A percentile compares a stretch with the other conserved stretches of the same genome.
Evolutionary conservation across 2,797 vertebrate genomes (phyloP).

Genomic region (Oceanodroma leucorhoa): DNA sequence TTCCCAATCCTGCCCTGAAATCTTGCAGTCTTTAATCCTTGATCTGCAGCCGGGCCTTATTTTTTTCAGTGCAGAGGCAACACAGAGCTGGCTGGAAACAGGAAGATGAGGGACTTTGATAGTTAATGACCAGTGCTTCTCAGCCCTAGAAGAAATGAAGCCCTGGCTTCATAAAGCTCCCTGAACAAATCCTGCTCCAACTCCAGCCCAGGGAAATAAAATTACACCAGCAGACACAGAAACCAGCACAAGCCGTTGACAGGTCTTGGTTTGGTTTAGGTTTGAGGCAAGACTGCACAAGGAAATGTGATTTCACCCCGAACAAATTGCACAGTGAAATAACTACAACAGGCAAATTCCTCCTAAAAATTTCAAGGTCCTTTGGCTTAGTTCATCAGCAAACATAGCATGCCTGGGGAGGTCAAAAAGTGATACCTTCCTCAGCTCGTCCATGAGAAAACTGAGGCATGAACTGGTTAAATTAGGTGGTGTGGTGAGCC

Average conservation of each 20-base stretch:
- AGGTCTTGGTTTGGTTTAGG: neutral
- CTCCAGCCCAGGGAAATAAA: neutral
- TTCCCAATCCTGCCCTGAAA: neutral
- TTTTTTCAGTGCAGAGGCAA: neutral
- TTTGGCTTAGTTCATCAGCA: neutral
- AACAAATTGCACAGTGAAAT: neutral
- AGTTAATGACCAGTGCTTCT: conserved; percentile 7
- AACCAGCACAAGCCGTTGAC: neutral
- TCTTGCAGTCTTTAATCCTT: conserved; percentile 14
- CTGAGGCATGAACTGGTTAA: neutral
- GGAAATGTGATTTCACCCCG: neutral
- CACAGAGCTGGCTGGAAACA: neutral
- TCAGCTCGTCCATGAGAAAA: neutral
- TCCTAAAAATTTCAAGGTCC: neutral
- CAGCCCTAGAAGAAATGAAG: neutral
- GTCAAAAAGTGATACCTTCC: neutral
- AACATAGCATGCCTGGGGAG: neutral
- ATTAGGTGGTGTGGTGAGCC: neutral
- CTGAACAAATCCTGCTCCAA: neutral
- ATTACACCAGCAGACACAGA: neutral
- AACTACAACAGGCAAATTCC: neutral
- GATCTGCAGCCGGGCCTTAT: conserved; percentile 19
- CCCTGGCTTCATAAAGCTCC: neutral
- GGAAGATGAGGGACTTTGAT: neutral
- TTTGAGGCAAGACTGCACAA: neutral